Base-by-base conservation (phyloP, 2,888 invertebrate genomes). In the Drosophila mercatorum region DNA sequence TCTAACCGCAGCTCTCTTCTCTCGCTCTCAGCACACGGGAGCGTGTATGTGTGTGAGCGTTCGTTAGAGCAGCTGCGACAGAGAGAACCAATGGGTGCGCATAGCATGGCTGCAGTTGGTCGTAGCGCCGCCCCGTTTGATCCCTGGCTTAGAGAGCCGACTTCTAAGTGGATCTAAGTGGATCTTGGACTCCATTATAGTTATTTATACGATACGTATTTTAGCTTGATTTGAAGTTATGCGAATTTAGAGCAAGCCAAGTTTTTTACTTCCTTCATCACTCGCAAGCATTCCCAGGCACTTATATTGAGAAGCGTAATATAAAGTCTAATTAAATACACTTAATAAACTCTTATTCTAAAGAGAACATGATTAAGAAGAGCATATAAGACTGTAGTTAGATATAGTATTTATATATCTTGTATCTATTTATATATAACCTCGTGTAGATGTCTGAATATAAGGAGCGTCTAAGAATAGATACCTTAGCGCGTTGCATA, bases 81-180 rank as follows among this genome's bases (percentile, higher is more conserved):
- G 60, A 66, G 65, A 66, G 80, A 76, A 71, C 84, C 81, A 78
- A 83, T 74, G 73, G 68, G 62, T 86, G 55, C 46, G 60, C 74
- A 65, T 70, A 78, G 83, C 77, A 90, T 90, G 90, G 90, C 90
- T 90, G 88, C 88, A 85, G 68, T 85, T 89, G 76, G 12, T n/a
- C 6, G 65, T 73, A 71, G 84, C 90, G 68, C 90, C 86, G 89
- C 86, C 86, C 72, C 59, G 44, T 51, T 68, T 41, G 63, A 60
- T 61, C 77, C 43, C 44, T 49, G 62, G 10, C 46, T n/a, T 44
- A 46, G 41, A 31, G 56, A 46, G 26, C 40, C 60, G 58, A 40
- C 60, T 68, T 60, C 80, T 77, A 66, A 72, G 57, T 63, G 65
- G 62, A 62, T 77, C 61, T 80, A 75, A 47, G 51, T 74, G 76